Evolutionary conservation across 2,797 vertebrate genomes (phyloP).

Genomic region (Thaleichthys pacificus): DNA sequence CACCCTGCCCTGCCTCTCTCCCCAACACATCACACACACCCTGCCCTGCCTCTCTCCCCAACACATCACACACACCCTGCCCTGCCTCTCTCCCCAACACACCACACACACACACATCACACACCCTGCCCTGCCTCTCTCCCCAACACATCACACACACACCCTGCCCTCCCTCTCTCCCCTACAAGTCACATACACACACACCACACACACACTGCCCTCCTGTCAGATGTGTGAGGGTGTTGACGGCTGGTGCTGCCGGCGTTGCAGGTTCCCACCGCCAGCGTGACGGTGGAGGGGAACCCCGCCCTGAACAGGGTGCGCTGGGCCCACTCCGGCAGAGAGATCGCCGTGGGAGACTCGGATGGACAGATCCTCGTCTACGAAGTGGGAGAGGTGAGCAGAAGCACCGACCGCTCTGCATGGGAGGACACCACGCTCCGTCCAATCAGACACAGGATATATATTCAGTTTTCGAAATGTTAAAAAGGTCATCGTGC

Average conservation of each 20-base stretch:
- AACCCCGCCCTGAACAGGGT: constrained; percentile 95
- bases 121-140: no score
- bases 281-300: constrained; percentile 89
- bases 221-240: background rate
- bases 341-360: constrained; percentile 95
- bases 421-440: no score
- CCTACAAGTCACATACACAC: background rate
- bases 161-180: no score
- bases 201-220: background rate
- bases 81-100: no score
- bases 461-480: no score
- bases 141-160: no score
- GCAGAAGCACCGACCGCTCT: constrained; percentile 28
- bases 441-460: no score
- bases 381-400: constrained; percentile 96
- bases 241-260: background rate
- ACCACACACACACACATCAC: no score
- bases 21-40: background rate
- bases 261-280: constrained; percentile 87
- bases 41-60: no score
- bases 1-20: no score
- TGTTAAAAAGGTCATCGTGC: no score
- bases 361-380: constrained; percentile 93
- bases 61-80: no score
- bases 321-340: constrained; percentile 92